Evolutionary conservation across 2,888 invertebrate species (phyloP), one percentile per base, ranked within the genome.

Genomic region (Ornithoptera priamus): DNA sequence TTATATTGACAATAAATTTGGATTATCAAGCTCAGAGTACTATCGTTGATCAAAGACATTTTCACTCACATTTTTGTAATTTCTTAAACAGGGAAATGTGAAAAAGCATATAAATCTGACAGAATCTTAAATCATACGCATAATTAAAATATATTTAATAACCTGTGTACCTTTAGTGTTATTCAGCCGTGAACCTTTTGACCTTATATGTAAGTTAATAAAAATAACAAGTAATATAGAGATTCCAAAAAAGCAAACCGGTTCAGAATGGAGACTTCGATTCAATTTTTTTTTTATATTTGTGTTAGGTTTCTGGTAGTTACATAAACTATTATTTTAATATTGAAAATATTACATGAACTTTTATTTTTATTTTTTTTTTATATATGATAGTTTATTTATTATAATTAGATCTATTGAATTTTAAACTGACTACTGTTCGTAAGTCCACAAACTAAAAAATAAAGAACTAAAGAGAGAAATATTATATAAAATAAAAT

Each of bases 211-310:
- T 39, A 53, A 39, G 36, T 53, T 61, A 53, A 53, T 61, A 61
- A 59, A 59, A 65, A 65, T 66, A 67, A 53, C 36, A 59, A 61
- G 50, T 60, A 60, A 67, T 57, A 20, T 57, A 57, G 18, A 20
- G 10, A 18, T 20, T 57, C 2, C 6, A 57, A 57, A 57, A 20
- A 20, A 20, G 8, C 18, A 57, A 57, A n/a, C 57, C 6, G 10
- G 12, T 20, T 15, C 22, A n/a, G 57, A 15, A 22, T 1, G 22
- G 57, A 22, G 22, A 22, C 57, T 58, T 24, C 7, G 57, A 10
- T 58, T 12, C 22, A 24, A 39, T 15, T 18, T 17, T n/a, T 64
- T 72, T 6, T 53, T 53, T 7, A n/a, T 15, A 15, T 46, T 46
- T 46, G 46, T 15, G n/a, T n/a, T n/a, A n/a, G 15, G 46, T 46